A percentile compares a stretch with the other conserved stretches of the same genome.
These are phyloP conservation scores for Osmerus mordax DNA, from an alignment of 2,113 vertebrate species.

Conservation along the genomic window DNA sequence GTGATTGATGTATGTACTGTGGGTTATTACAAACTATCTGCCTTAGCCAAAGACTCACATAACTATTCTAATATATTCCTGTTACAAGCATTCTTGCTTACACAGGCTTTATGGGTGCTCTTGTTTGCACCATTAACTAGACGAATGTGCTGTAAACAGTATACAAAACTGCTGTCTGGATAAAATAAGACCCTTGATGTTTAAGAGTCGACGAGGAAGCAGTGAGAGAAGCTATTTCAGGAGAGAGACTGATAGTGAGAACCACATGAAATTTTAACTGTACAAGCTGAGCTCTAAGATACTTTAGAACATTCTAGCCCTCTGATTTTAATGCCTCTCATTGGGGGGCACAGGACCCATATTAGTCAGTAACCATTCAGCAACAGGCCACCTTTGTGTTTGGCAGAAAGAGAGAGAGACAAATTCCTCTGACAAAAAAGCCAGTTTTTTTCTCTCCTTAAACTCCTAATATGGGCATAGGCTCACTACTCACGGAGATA, in stretches of 20 bases:
- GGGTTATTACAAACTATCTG: no score
- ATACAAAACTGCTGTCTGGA: background rate
- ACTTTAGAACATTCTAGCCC: background rate
- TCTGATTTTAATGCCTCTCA: background rate
- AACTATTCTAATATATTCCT: no score
- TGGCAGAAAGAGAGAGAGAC: background rate
- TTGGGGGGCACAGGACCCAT: background rate
- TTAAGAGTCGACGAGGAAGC: background rate
- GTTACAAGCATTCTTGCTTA: no score
- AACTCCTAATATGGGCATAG: conserved; percentile 25
- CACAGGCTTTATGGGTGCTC: background rate
- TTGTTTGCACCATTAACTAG: background rate
- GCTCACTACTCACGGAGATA: conserved; percentile 21
- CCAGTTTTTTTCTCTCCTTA: background rate
- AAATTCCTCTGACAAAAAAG: conserved; percentile 12
- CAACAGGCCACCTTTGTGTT: conserved; percentile 5
- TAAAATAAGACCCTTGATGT: background rate
- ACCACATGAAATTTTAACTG: background rate
- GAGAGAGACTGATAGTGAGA: background rate
- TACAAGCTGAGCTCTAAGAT: background rate
- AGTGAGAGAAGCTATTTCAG: background rate
- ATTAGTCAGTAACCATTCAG: conserved; percentile 1
- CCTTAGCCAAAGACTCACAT: no score
- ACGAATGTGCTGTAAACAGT: background rate
- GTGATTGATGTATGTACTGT: no score